Evolutionary conservation across 2,113 vertebrate genomes (phyloP).

Genomic region (Bettongia penicillata): DNA sequence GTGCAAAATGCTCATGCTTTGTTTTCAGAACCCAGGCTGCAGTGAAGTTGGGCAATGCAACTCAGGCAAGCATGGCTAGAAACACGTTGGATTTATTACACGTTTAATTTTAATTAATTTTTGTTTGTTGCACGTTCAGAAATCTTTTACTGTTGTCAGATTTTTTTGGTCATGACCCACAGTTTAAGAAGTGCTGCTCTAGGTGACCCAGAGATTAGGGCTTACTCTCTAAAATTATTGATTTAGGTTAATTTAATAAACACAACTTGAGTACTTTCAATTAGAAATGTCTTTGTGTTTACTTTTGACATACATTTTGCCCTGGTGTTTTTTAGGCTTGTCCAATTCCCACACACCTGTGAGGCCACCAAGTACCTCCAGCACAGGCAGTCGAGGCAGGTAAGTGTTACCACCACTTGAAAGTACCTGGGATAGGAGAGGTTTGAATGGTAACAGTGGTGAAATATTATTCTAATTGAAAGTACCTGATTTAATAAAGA

Average conservation of each 20-base stretch:
- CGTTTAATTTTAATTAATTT: too few relatives aligned
- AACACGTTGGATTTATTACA: too few relatives aligned
- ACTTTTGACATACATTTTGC: slow-evolving; percentile 29
- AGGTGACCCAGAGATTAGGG: background rate
- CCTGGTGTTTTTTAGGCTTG: slow-evolving; percentile 86
- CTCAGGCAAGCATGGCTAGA: too few relatives aligned
- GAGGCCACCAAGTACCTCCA: slow-evolving; percentile 96
- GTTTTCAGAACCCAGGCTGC: too few relatives aligned
- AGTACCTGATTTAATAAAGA: background rate
- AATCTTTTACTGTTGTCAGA: too few relatives aligned
- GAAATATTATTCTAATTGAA: background rate
- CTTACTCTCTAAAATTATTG: slow-evolving; percentile 19
- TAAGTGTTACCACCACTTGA: slow-evolving; percentile 72
- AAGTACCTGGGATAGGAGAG: background rate
- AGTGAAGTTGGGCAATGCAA: too few relatives aligned
- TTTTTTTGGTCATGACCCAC: too few relatives aligned
- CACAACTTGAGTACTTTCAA: slow-evolving; percentile 17
- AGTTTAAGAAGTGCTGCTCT: background rate
- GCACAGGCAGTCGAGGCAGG: slow-evolving; percentile 99
- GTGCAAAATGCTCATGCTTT: too few relatives aligned
- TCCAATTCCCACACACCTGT: slow-evolving; percentile 96
- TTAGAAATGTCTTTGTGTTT: background rate
- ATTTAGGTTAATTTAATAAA: slow-evolving; percentile 18
- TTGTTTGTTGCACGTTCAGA: too few relatives aligned
- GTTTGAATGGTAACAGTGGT: background rate